phyloP scores from a whole-genome alignment of 2,888 invertebrate genomes.

The Nebria brevicollis region DNA sequence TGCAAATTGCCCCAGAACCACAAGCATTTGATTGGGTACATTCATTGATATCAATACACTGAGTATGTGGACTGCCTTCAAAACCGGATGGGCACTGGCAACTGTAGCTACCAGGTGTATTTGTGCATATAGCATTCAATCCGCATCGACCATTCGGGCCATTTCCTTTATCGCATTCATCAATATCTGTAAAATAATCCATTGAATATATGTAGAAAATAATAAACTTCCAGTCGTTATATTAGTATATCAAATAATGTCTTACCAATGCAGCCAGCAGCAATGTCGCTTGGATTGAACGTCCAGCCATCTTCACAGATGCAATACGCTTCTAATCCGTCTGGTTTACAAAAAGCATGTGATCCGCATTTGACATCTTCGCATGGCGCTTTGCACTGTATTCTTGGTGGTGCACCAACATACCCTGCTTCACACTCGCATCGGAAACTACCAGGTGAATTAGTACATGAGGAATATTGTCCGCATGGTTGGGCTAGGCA shows the following conservation, averaged over 20 bases:
- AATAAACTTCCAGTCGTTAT: not conserved
- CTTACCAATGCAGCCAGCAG: slow-evolving; percentile 84
- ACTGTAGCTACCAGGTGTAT: slow-evolving; percentile 80
- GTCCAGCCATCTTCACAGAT: slow-evolving; percentile 95
- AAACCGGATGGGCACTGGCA: slow-evolving; percentile 88
- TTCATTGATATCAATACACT: slow-evolving; percentile 87
- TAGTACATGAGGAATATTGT: slow-evolving; percentile 78
- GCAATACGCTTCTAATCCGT: slow-evolving; percentile 89
- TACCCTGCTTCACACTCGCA: slow-evolving; percentile 87
- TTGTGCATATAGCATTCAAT: slow-evolving; percentile 82
- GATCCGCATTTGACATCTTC: slow-evolving; percentile 90
- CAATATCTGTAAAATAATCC: slow-evolving; percentile 71
- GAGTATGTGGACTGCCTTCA: slow-evolving; percentile 84
- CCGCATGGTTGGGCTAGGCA: slow-evolving; percentile 78
- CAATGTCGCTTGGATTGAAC: slow-evolving; percentile 87
- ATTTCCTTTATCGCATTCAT: slow-evolving; percentile 85
- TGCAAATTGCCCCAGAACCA: slow-evolving; percentile 83
- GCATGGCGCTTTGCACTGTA: slow-evolving; percentile 88
- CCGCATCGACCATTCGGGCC: slow-evolving; percentile 87
- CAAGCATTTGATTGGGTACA: slow-evolving; percentile 78
- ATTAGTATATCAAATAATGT: slow-evolving; percentile 17
- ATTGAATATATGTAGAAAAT: no score
- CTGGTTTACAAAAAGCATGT: slow-evolving; percentile 89
- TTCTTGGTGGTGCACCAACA: slow-evolving; percentile 82
- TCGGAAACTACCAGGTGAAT: slow-evolving; percentile 81